Evolutionary conservation across 2,113 vertebrate species (phyloP).

Genomic region (Trichomycterus rosablanca): DNA sequence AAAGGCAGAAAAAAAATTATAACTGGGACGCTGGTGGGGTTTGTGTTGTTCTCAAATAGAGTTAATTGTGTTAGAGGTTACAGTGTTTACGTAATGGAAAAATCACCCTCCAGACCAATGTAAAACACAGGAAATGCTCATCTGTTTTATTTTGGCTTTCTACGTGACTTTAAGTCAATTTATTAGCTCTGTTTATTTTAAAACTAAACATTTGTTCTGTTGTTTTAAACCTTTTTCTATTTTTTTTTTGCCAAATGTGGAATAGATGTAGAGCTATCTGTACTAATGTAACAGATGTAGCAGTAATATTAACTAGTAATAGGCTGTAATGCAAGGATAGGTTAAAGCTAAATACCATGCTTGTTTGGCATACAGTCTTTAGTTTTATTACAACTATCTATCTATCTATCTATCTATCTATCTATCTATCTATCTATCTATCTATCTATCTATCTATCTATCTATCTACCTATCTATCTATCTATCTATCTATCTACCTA

Average conservation of each 20-base stretch:
- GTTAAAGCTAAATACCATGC: no score
- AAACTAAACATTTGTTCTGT: background rate
- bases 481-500: no score
- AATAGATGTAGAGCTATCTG: no score
- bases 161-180: background rate
- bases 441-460: no score
- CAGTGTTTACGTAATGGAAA: conserved; percentile 83
- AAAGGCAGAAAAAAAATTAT: background rate
- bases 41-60: background rate
- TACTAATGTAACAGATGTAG: no score
- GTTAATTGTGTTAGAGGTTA: conserved; percentile 35
- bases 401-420: no score
- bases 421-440: no score
- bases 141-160: conserved; percentile 67
- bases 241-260: background rate
- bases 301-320: no score
- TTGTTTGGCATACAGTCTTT: no score
- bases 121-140: conserved; percentile 89
- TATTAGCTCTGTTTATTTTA: background rate
- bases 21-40: background rate
- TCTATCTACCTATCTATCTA: no score
- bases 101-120: conserved; percentile 68
- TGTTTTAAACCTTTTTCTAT: background rate
- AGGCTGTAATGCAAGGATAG: no score
- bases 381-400: no score